These are phyloP conservation scores for Pterois miles DNA, from an alignment of 2,797 vertebrate genomes.

Conservation along the genomic window DNA sequence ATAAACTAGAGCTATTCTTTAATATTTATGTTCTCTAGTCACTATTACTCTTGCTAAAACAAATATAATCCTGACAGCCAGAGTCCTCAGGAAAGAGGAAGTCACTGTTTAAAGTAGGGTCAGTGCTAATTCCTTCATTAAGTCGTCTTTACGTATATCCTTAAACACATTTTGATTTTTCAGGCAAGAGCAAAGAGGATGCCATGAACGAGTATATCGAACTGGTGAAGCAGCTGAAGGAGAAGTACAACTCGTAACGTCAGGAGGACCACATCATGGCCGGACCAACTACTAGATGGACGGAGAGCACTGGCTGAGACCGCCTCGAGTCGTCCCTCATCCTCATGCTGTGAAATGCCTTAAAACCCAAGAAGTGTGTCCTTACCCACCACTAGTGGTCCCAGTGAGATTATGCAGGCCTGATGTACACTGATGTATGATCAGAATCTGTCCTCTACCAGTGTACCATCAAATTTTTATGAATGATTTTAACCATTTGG, in stretches of 20 bases:
- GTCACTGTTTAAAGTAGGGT: neutral
- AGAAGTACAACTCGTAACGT: slow-evolving; percentile 71
- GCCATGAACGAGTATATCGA: slow-evolving; percentile 85
- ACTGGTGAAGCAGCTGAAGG: slow-evolving; percentile 78
- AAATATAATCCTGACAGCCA: neutral
- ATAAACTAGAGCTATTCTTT: neutral
- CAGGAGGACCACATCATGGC: neutral
- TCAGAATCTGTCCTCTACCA: neutral
- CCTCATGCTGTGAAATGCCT: slow-evolving; percentile 22
- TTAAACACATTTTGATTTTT: neutral
- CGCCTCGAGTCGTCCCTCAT: neutral
- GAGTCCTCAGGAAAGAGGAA: neutral
- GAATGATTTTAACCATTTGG: neutral
- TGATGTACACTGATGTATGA: neutral
- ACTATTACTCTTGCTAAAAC: neutral
- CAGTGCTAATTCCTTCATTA: neutral
- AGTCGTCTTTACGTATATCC: neutral
- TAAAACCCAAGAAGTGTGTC: slow-evolving; percentile 24
- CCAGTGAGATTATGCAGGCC: neutral
- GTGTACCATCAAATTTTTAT: neutral
- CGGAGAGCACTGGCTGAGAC: neutral
- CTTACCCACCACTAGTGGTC: neutral
- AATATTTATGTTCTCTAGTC: no score
- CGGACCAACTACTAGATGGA: neutral
- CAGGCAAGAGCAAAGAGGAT: slow-evolving; percentile 89